Evolutionary conservation across 2,888 invertebrate species (phyloP).

Genomic region (Zootermopsis nevadensis): DNA sequence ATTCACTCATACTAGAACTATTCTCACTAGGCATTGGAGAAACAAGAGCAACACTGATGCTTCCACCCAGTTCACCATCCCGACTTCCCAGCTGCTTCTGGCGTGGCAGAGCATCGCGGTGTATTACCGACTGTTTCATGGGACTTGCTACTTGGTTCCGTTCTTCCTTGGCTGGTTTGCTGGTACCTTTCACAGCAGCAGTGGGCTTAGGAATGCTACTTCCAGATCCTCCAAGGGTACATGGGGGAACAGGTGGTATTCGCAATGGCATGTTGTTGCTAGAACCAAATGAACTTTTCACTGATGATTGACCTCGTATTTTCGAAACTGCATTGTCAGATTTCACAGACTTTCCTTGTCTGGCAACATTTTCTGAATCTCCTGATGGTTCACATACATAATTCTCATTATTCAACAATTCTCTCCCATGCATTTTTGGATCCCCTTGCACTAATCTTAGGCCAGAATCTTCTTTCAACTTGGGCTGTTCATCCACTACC

Average conservation of each 20-base stretch:
- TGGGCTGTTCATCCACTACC: background rate
- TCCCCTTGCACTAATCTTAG: background rate
- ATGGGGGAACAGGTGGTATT: slow-evolving; percentile 14
- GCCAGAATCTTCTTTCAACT: background rate
- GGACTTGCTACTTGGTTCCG: slow-evolving; percentile 39
- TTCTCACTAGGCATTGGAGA: slow-evolving; percentile 75
- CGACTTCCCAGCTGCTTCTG: slow-evolving; percentile 40
- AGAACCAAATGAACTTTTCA: slow-evolving; percentile 1
- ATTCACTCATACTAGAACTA: slow-evolving; percentile 71
- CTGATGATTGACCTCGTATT: background rate
- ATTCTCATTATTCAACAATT: slow-evolving; percentile 59
- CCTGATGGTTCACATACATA: slow-evolving; percentile 55
- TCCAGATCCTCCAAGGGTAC: background rate
- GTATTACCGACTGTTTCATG: slow-evolving; percentile 11
- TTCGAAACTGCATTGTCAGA: slow-evolving; percentile 25
- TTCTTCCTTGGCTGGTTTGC: slow-evolving; percentile 66
- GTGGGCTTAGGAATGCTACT: slow-evolving; percentile 91
- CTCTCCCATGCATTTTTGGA: slow-evolving; percentile 56
- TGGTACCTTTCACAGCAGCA: slow-evolving; percentile 90
- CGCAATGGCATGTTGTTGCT: slow-evolving; percentile 13
- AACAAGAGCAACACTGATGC: slow-evolving; percentile 68
- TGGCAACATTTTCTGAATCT: slow-evolving; percentile 30
- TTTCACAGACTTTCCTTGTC: slow-evolving; percentile 41
- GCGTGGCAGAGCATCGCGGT: slow-evolving; percentile 28
- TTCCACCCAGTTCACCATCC: slow-evolving; percentile 20